Evolutionary conservation across 23 tunicate genomes (phyloP).

Genomic region (Botrylloides violaceus): DNA sequence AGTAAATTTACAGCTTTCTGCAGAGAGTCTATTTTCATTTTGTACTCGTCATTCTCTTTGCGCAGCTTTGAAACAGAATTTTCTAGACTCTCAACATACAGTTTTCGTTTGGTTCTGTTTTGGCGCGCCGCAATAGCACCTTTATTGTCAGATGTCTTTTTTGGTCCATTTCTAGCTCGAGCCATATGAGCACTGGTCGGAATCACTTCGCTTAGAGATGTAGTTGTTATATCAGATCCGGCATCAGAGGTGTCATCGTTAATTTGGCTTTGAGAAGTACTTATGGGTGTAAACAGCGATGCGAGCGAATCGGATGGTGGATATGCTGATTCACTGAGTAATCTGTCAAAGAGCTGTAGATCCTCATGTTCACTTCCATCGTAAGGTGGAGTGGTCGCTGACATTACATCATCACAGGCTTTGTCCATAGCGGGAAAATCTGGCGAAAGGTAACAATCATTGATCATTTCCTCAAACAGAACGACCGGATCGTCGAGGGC

Average conservation of each 20-base stretch:
- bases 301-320: neutral
- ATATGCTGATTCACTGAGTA: neutral
- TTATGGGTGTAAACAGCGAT: neutral
- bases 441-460: too few relatives aligned
- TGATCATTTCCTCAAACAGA: too few relatives aligned
- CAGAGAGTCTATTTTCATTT: neutral
- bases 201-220: neutral
- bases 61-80: slow-evolving; percentile 1
- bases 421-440: neutral
- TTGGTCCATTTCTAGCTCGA: neutral
- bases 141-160: neutral
- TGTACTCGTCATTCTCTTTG: neutral
- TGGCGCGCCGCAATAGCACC: slow-evolving; percentile 9
- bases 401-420: neutral
- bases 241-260: neutral
- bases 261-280: neutral
- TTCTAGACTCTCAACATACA: slow-evolving; percentile 10
- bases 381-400: slow-evolving; percentile 17
- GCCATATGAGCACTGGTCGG: neutral
- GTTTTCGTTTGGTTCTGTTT: slow-evolving; percentile 12
- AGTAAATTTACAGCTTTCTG: slow-evolving; percentile 2
- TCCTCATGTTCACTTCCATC: slow-evolving; percentile 14
- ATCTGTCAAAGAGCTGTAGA: neutral
- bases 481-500: too few relatives aligned
- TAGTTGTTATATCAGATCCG: neutral